A percentile compares a stretch with the other conserved stretches of the same genome.
Evolutionary conservation across 1,140 invertebrate species (phyloP).

Genomic region (Drosophila sproati): DNA sequence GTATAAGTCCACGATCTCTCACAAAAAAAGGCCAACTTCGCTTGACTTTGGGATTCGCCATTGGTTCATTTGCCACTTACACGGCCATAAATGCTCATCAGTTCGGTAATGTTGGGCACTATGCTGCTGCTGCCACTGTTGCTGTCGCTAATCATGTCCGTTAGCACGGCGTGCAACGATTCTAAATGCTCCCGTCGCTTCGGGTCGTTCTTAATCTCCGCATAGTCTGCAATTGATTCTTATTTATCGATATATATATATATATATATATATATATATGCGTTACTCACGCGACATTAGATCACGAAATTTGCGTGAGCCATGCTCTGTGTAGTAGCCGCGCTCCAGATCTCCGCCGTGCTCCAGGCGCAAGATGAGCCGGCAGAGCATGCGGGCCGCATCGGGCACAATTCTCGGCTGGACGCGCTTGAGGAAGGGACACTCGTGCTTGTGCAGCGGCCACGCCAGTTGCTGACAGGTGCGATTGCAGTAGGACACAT

Average conservation of each 20-base stretch:
- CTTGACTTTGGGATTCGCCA: too few relatives aligned
- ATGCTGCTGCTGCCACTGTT: slow-evolving; percentile 60
- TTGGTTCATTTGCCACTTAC: slow-evolving; percentile 85
- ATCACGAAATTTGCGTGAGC: slow-evolving; percentile 91
- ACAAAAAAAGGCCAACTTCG: too few relatives aligned
- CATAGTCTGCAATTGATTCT: slow-evolving; percentile 87
- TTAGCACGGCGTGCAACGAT: slow-evolving; percentile 88
- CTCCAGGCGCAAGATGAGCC: slow-evolving; percentile 89
- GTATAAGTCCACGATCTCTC: too few relatives aligned
- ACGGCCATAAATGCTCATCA: slow-evolving; percentile 92
- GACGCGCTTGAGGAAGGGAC: slow-evolving; percentile 88
- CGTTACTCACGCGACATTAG: slow-evolving; percentile 92
- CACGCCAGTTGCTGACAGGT: slow-evolving; percentile 91
- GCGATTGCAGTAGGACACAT: slow-evolving; percentile 91
- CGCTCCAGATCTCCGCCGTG: slow-evolving; percentile 88
- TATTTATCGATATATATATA: not conserved
- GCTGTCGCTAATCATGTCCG: slow-evolving; percentile 88
- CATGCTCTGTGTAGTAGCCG: slow-evolving; percentile 88
- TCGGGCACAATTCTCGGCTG: slow-evolving; percentile 89
- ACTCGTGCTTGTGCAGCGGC: slow-evolving; percentile 91
- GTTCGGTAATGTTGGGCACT: slow-evolving; percentile 91
- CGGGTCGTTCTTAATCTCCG: slow-evolving; percentile 89
- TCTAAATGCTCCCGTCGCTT: slow-evolving; percentile 91
- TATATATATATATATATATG: too few relatives aligned
- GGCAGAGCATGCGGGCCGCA: slow-evolving; percentile 89